phyloP scores from a whole-genome alignment of 2,888 invertebrate genomes.

The Caprella mutica region DNA sequence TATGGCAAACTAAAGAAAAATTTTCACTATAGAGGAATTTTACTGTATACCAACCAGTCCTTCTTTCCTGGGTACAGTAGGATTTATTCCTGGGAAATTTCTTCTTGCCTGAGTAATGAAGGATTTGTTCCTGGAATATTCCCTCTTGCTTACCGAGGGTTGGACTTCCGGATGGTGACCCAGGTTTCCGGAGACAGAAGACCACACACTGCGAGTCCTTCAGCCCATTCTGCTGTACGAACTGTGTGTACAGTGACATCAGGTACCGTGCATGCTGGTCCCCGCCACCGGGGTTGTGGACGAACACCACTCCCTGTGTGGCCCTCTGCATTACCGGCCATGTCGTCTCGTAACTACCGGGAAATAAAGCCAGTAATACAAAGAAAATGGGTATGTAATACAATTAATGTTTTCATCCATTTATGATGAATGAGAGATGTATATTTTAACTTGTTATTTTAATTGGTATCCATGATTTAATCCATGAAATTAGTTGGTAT shows the following conservation, averaged over 20 bases:
- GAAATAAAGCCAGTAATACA: not conserved
- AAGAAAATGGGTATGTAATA: not conserved
- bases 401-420: no score
- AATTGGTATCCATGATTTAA: no score
- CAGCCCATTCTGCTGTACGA: constrained; percentile 54
- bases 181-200: constrained; percentile 44
- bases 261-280: constrained; percentile 48
- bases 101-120: no score
- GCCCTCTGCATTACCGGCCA: constrained; percentile 64
- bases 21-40: no score
- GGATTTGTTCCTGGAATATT: no score
- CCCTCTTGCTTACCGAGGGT: constrained; percentile 33
- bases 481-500: no score
- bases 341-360: constrained; percentile 55
- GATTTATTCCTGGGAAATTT: no score
- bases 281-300: constrained; percentile 49
- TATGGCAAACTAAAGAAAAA: no score
- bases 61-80: no score
- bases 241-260: constrained; percentile 55
- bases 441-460: no score
- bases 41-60: no score
- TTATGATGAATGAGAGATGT: no score
- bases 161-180: constrained; percentile 11
- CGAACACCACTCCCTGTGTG: constrained; percentile 57
- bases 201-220: constrained; percentile 55